Conservation (phyloP, 1,140 invertebrate species). For the Amphibalanus amphitrite region DNA sequence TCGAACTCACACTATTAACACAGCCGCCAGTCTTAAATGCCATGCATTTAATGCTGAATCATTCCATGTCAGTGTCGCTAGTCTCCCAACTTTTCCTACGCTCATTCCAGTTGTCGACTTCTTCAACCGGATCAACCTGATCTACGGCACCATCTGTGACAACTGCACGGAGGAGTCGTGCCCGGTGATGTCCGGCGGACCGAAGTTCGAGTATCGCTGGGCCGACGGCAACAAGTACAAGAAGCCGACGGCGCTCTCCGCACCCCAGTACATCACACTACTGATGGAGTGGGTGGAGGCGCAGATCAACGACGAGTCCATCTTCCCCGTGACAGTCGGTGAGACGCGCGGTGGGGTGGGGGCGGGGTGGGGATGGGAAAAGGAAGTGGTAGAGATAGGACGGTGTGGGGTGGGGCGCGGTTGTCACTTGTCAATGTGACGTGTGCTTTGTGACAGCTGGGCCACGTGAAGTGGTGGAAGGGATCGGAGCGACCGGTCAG, state of each 20-base stretch:
- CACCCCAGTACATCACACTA: conserved; percentile 66
- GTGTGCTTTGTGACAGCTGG: too few relatives aligned
- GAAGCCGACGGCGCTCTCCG: conserved; percentile 72
- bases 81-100: conserved; percentile 4
- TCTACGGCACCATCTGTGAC: conserved; percentile 78
- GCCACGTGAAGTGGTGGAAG: too few relatives aligned
- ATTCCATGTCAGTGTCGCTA: too few relatives aligned
- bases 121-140: conserved; percentile 87
- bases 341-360: conserved; percentile 13
- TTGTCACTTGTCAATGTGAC: too few relatives aligned
- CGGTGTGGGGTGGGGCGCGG: too few relatives aligned
- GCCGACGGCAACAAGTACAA: conserved; percentile 62
- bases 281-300: conserved; percentile 90
- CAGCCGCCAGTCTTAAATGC: too few relatives aligned
- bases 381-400: too few relatives aligned
- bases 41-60: too few relatives aligned
- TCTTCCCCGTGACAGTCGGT: conserved; percentile 67
- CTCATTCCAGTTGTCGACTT: conserved; percentile 70
- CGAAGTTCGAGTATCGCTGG: conserved; percentile 83
- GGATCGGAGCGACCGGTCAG: too few relatives aligned
- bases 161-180: conserved; percentile 70
- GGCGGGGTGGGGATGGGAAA: too few relatives aligned
- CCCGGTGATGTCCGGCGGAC: conserved; percentile 81
- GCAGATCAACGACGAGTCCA: conserved; percentile 78
- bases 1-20: too few relatives aligned